These are phyloP conservation scores for Pterophyllum scalare DNA, from an alignment of 2,113 vertebrate species.

Conservation along the genomic window DNA sequence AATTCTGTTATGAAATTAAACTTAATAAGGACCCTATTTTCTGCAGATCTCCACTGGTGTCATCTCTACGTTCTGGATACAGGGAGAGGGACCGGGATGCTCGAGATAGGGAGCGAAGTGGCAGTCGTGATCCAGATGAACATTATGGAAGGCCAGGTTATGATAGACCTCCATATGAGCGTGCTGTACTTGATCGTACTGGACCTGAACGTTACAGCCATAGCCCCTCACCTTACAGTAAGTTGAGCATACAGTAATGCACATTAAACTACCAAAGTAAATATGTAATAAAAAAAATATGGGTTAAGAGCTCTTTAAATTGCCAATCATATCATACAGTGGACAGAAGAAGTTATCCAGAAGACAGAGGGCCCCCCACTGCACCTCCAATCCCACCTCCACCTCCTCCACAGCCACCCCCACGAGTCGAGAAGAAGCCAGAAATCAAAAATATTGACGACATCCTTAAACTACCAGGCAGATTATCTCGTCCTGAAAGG, in stretches of 20 bases:
- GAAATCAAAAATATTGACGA: conserved; percentile 98
- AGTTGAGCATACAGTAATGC: conserved; percentile 64
- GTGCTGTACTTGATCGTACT: conserved; percentile 83
- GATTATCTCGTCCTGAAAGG: conserved; percentile 91
- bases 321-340: conserved; percentile 70
- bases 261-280: neutral
- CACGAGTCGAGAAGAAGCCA: conserved; percentile 93
- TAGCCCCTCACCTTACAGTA: conserved; percentile 86
- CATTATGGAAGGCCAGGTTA: conserved; percentile 88
- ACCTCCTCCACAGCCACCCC: conserved; percentile 83
- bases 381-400: conserved; percentile 84
- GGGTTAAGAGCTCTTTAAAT: neutral
- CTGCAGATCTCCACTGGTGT: conserved; percentile 76
- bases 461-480: conserved; percentile 93
- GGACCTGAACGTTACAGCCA: conserved; percentile 88
- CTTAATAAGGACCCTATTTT: neutral
- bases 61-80: conserved; percentile 83
- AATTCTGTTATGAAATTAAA: neutral
- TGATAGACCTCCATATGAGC: conserved; percentile 89
- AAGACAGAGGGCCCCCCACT: conserved; percentile 88
- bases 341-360: conserved; percentile 89
- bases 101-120: conserved; percentile 72
- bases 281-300: neutral
- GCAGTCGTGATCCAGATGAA: conserved; percentile 85
- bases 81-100: conserved; percentile 80